phyloP scores from a whole-genome alignment of 2,113 vertebrate genomes.

The Oreocharis arfaki region DNA sequence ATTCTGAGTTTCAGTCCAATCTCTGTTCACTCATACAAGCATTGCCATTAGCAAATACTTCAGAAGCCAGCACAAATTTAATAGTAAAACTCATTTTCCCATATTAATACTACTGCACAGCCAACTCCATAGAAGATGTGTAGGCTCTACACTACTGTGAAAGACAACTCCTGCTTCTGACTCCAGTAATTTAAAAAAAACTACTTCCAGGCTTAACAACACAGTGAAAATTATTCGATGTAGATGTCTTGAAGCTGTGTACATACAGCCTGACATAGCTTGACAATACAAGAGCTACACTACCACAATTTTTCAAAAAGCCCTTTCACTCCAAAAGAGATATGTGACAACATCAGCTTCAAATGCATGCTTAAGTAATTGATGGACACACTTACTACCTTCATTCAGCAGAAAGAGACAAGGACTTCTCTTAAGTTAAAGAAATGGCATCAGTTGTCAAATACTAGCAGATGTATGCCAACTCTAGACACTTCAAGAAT shows the following conservation, averaged over 20 bases:
- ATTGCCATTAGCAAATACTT: neutral
- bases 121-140: neutral
- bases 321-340: neutral
- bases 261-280: neutral
- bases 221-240: neutral
- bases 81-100: neutral
- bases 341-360: neutral
- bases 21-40: neutral
- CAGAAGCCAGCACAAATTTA: neutral
- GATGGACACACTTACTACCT: neutral
- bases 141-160: neutral
- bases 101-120: neutral
- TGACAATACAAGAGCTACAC: neutral
- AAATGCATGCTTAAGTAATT: neutral
- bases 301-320: neutral
- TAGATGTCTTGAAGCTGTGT: neutral
- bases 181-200: neutral
- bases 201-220: neutral
- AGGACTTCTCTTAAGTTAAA: neutral
- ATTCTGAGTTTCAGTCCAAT: neutral
- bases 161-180: neutral
- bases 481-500: neutral
- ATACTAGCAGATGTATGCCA: accelerated
- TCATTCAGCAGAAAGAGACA: neutral
- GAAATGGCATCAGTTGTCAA: neutral